A percentile compares a stretch with the other conserved stretches of the same genome.
Conservation (phyloP, 2,888 invertebrate species). For the Hyposoter didymator region DNA sequence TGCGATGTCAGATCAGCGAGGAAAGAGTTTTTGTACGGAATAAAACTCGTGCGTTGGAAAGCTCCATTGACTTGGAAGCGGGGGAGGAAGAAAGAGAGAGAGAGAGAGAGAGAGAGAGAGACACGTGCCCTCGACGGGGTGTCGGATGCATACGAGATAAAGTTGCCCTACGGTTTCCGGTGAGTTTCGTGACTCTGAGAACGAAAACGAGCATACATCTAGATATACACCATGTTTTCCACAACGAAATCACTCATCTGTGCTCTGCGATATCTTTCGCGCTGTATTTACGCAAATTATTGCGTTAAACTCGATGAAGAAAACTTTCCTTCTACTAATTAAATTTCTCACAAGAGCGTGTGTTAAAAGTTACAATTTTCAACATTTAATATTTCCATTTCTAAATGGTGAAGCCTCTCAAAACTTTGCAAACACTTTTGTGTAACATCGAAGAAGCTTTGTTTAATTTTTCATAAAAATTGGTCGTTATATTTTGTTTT, state of each 20-base stretch:
- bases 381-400: too few species aligned
- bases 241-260: neutral
- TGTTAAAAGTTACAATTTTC: too few species aligned
- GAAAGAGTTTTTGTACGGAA: constrained; percentile 57
- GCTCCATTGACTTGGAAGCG: constrained; percentile 57
- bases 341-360: too few species aligned
- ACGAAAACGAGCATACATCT: constrained; percentile 63
- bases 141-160: constrained; percentile 79
- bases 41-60: constrained; percentile 64
- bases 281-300: neutral
- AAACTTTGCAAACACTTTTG: too few species aligned
- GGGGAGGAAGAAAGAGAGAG: constrained; percentile 49
- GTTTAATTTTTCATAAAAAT: too few species aligned
- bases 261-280: neutral
- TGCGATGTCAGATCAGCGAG: constrained; percentile 56
- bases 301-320: neutral
- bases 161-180: constrained; percentile 76
- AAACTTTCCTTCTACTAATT: neutral
- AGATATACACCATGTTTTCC: constrained; percentile 13
- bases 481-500: too few species aligned
- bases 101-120: constrained; percentile 48
- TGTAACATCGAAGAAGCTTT: too few species aligned
- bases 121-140: constrained; percentile 73
- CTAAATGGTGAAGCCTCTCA: too few species aligned
- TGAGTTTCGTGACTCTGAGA: constrained; percentile 71